These are phyloP conservation scores for Ctenochaetus hawaiiensis DNA, from an alignment of 2,797 vertebrate genomes.

Conservation along the genomic window DNA sequence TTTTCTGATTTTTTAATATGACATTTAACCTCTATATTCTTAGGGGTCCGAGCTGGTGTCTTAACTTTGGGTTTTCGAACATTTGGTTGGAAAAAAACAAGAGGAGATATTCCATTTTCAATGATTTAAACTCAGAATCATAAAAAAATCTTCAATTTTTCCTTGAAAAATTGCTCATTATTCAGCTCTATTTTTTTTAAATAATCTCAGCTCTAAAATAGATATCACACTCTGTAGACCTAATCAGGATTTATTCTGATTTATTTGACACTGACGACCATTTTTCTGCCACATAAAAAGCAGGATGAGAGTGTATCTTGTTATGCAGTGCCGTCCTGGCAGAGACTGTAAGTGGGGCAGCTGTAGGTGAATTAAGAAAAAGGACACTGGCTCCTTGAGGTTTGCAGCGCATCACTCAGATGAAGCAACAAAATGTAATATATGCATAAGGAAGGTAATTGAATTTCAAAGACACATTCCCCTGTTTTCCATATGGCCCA, in stretches of 20 bases:
- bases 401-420: slow-evolving; percentile 58
- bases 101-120: background rate
- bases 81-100: background rate
- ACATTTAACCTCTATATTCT: too few relatives aligned
- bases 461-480: slow-evolving; percentile 72
- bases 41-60: background rate
- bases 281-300: background rate
- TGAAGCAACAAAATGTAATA: slow-evolving; percentile 70
- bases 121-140: background rate
- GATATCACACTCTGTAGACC: background rate
- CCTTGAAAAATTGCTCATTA: too few relatives aligned
- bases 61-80: background rate
- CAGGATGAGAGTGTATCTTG: slow-evolving; percentile 15
- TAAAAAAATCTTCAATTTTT: background rate
- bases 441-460: slow-evolving; percentile 61
- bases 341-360: slow-evolving; percentile 36
- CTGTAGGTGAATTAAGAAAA: slow-evolving; percentile 59
- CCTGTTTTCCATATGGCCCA: slow-evolving; percentile 65
- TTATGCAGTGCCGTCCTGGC: slow-evolving; percentile 12
- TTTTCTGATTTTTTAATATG: too few relatives aligned
- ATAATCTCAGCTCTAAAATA: background rate
- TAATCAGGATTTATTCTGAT: background rate
- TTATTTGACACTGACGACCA: too few relatives aligned
- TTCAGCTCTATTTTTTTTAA: too few relatives aligned
- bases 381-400: slow-evolving; percentile 68